phyloP scores from a whole-genome alignment of 2,797 vertebrate species.

The Crenuchus spilurus region DNA sequence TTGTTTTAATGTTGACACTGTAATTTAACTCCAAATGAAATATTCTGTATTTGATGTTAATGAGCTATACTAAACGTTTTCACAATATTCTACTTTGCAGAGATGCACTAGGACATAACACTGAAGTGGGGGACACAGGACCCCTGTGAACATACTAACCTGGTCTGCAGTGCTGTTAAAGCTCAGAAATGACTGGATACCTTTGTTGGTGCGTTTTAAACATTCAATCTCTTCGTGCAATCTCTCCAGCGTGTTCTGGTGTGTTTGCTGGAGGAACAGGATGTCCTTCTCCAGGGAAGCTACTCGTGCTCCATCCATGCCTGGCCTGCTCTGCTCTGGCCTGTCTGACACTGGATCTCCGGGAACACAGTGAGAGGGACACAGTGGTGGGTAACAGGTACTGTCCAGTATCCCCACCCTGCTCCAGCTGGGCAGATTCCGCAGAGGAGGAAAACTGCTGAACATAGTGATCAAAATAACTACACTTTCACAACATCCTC shows the following conservation, averaged over 20 bases:
- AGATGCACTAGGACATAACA: too few relatives aligned
- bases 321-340: slow-evolving; percentile 6
- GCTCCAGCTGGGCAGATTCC: slow-evolving; percentile 76
- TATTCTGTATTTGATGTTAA: too few relatives aligned
- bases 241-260: slow-evolving; percentile 69
- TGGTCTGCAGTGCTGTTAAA: too few relatives aligned
- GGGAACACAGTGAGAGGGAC: slow-evolving; percentile 34
- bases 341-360: slow-evolving; percentile 12
- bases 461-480: slow-evolving; percentile 62
- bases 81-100: too few relatives aligned
- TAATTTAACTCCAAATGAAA: too few relatives aligned
- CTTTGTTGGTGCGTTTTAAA: slow-evolving; percentile 71
- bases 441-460: slow-evolving; percentile 71
- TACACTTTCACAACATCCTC: neutral
- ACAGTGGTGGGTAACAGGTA: slow-evolving; percentile 48
- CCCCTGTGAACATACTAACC: too few relatives aligned
- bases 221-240: slow-evolving; percentile 73
- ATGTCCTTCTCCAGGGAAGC: slow-evolving; percentile 69
- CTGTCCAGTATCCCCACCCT: slow-evolving; percentile 67
- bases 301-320: slow-evolving; percentile 29
- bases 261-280: slow-evolving; percentile 71
- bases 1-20: too few relatives aligned
- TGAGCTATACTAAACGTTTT: too few relatives aligned
- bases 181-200: slow-evolving; percentile 48
- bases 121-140: too few relatives aligned